Evolutionary conservation across 2,888 invertebrate genomes (phyloP), one percentile per base, ranked within the genome.

Genomic region (Cryptops parisi): DNA sequence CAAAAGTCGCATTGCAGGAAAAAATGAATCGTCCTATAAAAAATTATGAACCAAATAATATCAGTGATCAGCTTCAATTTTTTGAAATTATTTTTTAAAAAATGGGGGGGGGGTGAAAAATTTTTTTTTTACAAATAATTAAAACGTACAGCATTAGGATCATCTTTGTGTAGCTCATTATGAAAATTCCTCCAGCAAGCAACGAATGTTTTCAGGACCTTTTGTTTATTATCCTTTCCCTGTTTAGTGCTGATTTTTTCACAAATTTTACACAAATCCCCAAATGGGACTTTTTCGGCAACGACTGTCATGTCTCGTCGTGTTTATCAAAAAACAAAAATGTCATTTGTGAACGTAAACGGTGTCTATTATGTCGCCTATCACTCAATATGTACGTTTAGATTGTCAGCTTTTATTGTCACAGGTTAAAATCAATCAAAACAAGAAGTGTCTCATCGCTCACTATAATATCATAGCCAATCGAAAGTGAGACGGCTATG

Each of bases 1-100:
- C 9, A 94, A 68, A 27, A 93, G 72, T 58, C 93, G 76, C 60
- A 94, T 65, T 41, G 87, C 74, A 5, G 85, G 80, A 67, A 78
- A 89, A 59, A 73, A 71, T 2, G 71, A 69, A 60, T 72, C 71
- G 6, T 55, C 61, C 69, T 69, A 55, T n/a, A n/a, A n/a, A n/a
- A n/a, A n/a, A 82, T 74, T 55, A 75, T 33, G 12, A 15, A n/a
- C 19, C 9, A 12, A 41, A n/a, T 48, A 38, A 2, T 15, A 15
- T 33, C 26, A n/a, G n/a, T n/a, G n/a, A n/a, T n/a, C 1, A 15
- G 19, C 38, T 48, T 23, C 3, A 26, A 5, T 2, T 19, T 21
- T 17, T 47, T 17, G 22, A 17, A 48, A 19, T 48, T 12, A 38
- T 47, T 12, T 19, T 21, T 48, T 26, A 3, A 25, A 27, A 27